These are phyloP conservation scores for Merluccius polli DNA, from an alignment of 2,797 vertebrate genomes.

Conservation along the genomic window DNA sequence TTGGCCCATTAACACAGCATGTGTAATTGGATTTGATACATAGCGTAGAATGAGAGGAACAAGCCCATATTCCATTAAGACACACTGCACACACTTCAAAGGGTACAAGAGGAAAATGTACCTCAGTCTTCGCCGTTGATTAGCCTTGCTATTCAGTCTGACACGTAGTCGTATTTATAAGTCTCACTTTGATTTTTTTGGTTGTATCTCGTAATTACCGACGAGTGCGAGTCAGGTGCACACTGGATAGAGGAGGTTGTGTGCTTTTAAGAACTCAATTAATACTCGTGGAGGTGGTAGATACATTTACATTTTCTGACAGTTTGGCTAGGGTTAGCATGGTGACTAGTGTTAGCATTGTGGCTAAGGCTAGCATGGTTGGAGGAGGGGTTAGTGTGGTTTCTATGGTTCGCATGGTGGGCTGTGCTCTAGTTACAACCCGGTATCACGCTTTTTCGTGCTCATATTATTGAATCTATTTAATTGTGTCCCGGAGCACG, in stretches of 20 bases:
- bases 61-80: background rate
- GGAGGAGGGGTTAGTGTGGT: too few species aligned
- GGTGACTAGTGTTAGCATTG: background rate
- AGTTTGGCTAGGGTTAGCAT: background rate
- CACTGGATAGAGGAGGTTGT: background rate
- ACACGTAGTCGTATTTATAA: too few species aligned
- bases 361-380: background rate
- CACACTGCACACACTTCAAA: background rate
- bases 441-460: too few species aligned
- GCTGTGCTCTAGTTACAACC: too few species aligned
- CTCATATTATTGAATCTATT: too few species aligned
- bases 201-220: background rate
- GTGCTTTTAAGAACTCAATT: background rate
- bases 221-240: too few species aligned
- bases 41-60: background rate
- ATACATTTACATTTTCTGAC: background rate
- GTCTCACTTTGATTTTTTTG: background rate
- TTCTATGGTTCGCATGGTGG: too few species aligned
- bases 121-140: background rate
- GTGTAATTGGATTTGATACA: conserved; percentile 1
- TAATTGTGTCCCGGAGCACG: too few species aligned
- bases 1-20: background rate
- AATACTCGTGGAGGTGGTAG: background rate
- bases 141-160: background rate
- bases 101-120: background rate